Evolutionary conservation across 2,797 vertebrate genomes (phyloP).

Genomic region (Leucoraja ocellata): DNA sequence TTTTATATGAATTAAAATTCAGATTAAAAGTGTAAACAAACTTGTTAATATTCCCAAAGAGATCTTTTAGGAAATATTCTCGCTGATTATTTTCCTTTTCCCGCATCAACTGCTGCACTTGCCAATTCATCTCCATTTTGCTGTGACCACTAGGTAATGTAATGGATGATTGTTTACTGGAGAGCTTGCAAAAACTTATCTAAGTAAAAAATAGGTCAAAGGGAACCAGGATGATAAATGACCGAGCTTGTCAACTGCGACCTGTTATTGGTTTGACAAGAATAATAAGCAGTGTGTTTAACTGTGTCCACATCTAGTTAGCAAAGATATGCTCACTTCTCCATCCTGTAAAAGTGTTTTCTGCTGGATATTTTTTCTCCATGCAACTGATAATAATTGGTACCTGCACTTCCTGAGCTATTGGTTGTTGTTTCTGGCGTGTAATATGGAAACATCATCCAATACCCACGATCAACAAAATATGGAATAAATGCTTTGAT

Average conservation of each 20-base stretch:
- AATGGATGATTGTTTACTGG: neutral
- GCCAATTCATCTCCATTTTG: neutral
- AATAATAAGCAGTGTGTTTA: neutral
- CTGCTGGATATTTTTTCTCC: neutral
- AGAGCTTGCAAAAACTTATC: neutral
- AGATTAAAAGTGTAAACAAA: neutral
- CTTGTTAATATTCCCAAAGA: neutral
- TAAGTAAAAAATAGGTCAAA: neutral
- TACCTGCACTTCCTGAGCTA: neutral
- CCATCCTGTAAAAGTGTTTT: neutral
- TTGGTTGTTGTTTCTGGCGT: neutral
- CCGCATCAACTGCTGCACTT: neutral
- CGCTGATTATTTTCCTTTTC: neutral
- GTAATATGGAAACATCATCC: neutral
- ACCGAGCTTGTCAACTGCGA: neutral
- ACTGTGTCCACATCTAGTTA: neutral
- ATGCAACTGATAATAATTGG: neutral
- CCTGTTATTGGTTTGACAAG: neutral
- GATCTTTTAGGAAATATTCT: neutral
- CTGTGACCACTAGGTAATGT: neutral
- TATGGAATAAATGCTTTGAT: neutral
- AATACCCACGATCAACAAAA: neutral
- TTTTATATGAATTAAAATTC: neutral
- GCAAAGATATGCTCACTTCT: neutral
- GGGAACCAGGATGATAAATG: neutral